Percentiles rank a stretch among this genome's conserved stretches.
Evolutionary conservation across 2,888 invertebrate species (phyloP).

Genomic region (Seladonia tumulorum): DNA sequence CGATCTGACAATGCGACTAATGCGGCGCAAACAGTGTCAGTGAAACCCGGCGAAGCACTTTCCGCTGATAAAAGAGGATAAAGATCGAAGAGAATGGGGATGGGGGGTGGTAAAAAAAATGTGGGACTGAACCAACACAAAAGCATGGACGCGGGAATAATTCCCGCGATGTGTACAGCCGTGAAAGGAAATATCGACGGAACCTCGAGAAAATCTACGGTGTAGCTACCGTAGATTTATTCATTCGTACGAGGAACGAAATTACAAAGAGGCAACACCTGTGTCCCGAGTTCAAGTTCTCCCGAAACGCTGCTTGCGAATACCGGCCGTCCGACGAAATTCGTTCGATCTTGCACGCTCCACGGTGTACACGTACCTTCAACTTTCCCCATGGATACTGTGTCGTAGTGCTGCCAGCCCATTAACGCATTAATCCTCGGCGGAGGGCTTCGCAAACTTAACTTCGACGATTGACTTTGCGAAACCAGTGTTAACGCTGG

Average conservation of each 20-base stretch:
- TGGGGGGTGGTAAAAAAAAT: not conserved
- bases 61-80: not conserved
- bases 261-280: conserved; percentile 73
- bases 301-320: conserved; percentile 32
- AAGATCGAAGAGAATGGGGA: conserved; percentile 25
- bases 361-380: not conserved
- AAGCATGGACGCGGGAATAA: not conserved
- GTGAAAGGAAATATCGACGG: not conserved
- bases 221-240: conserved; percentile 70
- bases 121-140: not conserved
- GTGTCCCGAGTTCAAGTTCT: conserved; percentile 41
- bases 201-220: conserved; percentile 18
- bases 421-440: not conserved
- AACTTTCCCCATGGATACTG: not conserved
- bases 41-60: not conserved
- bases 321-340: conserved; percentile 39
- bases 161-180: not conserved
- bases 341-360: conserved; percentile 6
- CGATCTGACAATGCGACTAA: not conserved
- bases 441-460: not conserved
- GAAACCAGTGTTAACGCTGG: not conserved
- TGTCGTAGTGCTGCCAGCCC: not conserved
- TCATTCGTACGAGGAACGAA: conserved; percentile 70
- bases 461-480: not conserved
- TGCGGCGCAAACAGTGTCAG: not conserved